Evolutionary conservation across 2,888 invertebrate species (phyloP), one percentile per base, ranked within the genome.

Genomic region (Scaptomyza polygonia): DNA sequence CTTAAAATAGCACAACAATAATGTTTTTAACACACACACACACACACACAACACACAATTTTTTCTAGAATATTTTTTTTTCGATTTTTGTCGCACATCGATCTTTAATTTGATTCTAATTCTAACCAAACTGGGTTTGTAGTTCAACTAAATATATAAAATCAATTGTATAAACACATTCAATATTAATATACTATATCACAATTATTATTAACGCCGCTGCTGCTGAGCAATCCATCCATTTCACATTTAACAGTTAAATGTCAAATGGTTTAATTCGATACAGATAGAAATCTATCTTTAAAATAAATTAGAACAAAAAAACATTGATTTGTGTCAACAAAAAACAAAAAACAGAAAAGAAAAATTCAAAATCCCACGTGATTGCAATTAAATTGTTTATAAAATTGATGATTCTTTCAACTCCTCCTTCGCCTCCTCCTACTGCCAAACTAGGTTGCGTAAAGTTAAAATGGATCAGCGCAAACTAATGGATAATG

Each of bases 401-500:
- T 67, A 67, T 64, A 70, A 85, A 67, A 67, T 76, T 76, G 77
- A 70, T 70, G 64, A 79, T 79, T 87, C 86, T 85, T 59, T 66
- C 69, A 56, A 2, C 36, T 39, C 4, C 32, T 30, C 30, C 30
- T 30, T 2, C 34, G 5, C 25, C 45, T 30, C 2, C 34, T n/a
- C 25, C 45, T 30, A 63, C 65, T 80, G 77, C 77, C 73, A 67
- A 67, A 55, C 42, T 65, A 99, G 99, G 92, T 95, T 99, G 93
- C 94, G 99, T 91, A 98, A 99, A 94, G 99, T 99, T 72, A 99
- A 99, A 94, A 98, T 99, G 97, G 99, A 99, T 94, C 99, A 99
- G 94, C 94, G 99, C 92, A 99, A 99, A 93, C 93, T 99, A 88
- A 98, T 98, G 96, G 99, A 99, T 92, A 99, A 99, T 92, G 98